Evolutionary conservation across 2,113 vertebrate species (phyloP), one percentile per base, ranked within the genome.

Genomic region (Charadrius vociferus): DNA sequence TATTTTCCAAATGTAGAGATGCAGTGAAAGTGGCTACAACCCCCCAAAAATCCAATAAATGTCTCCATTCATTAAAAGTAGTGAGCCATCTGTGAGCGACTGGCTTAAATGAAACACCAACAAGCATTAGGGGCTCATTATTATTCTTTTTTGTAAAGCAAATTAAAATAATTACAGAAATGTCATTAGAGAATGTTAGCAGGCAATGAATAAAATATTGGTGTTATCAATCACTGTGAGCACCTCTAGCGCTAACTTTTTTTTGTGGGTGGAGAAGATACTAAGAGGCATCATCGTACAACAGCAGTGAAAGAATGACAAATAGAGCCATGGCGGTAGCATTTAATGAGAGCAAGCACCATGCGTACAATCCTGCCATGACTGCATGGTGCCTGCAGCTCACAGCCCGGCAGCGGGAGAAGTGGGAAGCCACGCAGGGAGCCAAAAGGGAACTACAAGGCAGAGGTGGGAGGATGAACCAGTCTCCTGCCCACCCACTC

Each of bases 161-260:
- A 93, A 83, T 95, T 95, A 93, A 94, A 95, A 93, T 90, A 88
- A 86, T 93, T 90, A 70, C 5, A 2, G 79, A 89, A 95, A 50
- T 79, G 37, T 88, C 71, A 83, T 93, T 94, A 88, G 59, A 63
- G 71, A 72, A 68, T 27, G 45, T 75, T 88, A 96, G 41, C 37
- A 73, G 90, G 49, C 78, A 82, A 67, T 78, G 55, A 88, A 81
- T 92, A 91, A 78, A 81, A 73, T 84, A 86, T 55, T 84, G 41
- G 27, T 65, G 53, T 58, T 82, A 85, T 88, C 81, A 77, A 66
- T 92, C 85, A 90, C n/a, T 49, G 29, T 53, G 41, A 93, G 13
- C 58, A 73, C 67, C 53, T 96, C 74, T 85, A 77, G 53, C 2
- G 3, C 58, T 86, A 87, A 80, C 39, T 91, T 65, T 87, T 70